These are phyloP conservation scores for Carassius auratus DNA, from an alignment of 2,113 vertebrate genomes.

Conservation along the genomic window DNA sequence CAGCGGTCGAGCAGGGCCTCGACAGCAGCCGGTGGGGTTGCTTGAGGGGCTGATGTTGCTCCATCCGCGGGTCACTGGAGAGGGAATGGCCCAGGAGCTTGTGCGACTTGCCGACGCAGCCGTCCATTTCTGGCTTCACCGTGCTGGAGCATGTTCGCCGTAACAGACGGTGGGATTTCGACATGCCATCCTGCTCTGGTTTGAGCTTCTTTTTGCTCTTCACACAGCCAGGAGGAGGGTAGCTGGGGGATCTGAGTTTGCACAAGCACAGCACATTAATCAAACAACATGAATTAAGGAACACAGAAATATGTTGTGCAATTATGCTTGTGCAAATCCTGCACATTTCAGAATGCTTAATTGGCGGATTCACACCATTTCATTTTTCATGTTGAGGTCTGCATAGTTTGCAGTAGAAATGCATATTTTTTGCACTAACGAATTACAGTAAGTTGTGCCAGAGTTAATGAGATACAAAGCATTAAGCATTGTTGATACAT, in stretches of 20 bases:
- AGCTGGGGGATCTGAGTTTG: slow-evolving; percentile 85
- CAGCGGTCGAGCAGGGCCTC: slow-evolving; percentile 75
- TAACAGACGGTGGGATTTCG: slow-evolving; percentile 86
- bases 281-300: slow-evolving; percentile 24
- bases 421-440: neutral
- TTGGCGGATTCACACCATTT: slow-evolving; percentile 24
- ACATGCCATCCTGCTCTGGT: slow-evolving; percentile 84
- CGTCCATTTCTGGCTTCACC: slow-evolving; percentile 78
- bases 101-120: slow-evolving; percentile 79
- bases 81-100: slow-evolving; percentile 82
- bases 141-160: slow-evolving; percentile 84
- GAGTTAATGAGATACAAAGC: slow-evolving; percentile 29
- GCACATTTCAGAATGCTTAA: slow-evolving; percentile 28
- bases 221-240: slow-evolving; percentile 87
- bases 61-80: slow-evolving; percentile 81
- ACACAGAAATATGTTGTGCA: slow-evolving; percentile 26
- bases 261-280: slow-evolving; percentile 38
- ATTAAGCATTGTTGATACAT: slow-evolving; percentile 9
- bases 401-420: slow-evolving; percentile 25
- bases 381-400: slow-evolving; percentile 32
- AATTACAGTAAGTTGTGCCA: neutral
- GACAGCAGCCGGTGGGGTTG: slow-evolving; percentile 81
- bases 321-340: slow-evolving; percentile 26
- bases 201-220: slow-evolving; percentile 89
- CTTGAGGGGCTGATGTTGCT: slow-evolving; percentile 78